Percentiles rank a stretch among this genome's conserved stretches.
Conservation (phyloP, 2,888 invertebrate species). For the Synanthedon tipuliformis region DNA sequence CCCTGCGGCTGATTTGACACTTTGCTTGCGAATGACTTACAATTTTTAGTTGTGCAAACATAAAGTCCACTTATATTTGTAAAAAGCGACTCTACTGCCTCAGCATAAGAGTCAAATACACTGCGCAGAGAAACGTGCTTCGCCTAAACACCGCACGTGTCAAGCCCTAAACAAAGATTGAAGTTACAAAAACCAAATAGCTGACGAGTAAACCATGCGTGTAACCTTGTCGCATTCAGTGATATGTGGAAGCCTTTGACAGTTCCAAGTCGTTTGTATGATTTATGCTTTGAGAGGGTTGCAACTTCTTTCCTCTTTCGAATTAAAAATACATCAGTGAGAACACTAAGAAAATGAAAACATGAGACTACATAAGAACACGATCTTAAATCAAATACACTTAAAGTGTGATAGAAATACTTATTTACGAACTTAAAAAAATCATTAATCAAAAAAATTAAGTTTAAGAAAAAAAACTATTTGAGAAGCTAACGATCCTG, state of each 20-base stretch:
- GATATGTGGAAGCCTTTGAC: slow-evolving; percentile 2
- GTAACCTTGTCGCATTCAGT: slow-evolving; percentile 16
- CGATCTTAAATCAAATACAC: too few relatives aligned
- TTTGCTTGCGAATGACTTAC: slow-evolving; percentile 45
- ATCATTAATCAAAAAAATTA: too few relatives aligned
- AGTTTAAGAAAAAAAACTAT: too few relatives aligned
- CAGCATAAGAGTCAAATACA: neutral
- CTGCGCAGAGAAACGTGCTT: neutral
- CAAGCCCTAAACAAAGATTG: slow-evolving; percentile 23
- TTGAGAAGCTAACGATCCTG: too few relatives aligned
- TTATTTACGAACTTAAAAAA: too few relatives aligned
- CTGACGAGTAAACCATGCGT: slow-evolving; percentile 23
- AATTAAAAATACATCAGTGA: neutral
- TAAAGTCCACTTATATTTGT: too few relatives aligned
- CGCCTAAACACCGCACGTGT: slow-evolving; percentile 25
- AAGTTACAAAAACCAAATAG: slow-evolving; percentile 25
- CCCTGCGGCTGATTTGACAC: slow-evolving; percentile 43
- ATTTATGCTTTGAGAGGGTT: neutral
- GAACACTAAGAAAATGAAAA: too few relatives aligned
- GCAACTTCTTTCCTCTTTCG: neutral
- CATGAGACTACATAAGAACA: too few relatives aligned
- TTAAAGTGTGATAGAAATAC: too few relatives aligned
- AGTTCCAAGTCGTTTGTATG: neutral
- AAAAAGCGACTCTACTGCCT: neutral
- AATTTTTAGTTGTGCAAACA: slow-evolving; percentile 3